These are phyloP conservation scores for Harmothoe impar DNA, from an alignment of 2,888 invertebrate species.

Conservation along the genomic window DNA sequence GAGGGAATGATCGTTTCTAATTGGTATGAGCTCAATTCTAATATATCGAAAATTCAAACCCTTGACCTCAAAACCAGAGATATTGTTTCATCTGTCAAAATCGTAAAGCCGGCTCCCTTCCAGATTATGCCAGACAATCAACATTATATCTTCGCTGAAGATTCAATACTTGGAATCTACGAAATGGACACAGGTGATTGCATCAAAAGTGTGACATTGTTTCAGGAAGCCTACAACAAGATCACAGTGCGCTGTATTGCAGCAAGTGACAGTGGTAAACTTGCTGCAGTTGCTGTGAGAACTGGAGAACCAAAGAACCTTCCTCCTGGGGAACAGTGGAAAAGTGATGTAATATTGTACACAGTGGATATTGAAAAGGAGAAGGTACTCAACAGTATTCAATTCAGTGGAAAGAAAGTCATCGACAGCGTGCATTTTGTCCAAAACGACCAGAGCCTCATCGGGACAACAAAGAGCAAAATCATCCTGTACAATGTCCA, in stretches of 20 bases:
- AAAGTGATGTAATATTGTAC: conserved; percentile 1
- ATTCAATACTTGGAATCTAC: conserved; percentile 39
- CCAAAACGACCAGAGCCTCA: conserved; percentile 64
- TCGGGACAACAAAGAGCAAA: conserved; percentile 57
- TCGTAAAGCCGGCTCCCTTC: conserved; percentile 63
- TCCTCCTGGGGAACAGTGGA: not conserved
- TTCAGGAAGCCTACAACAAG: conserved; percentile 49
- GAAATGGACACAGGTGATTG: conserved; percentile 67
- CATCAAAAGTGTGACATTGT: not conserved
- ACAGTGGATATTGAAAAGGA: conserved; percentile 47
- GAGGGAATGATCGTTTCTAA: conserved; percentile 61
- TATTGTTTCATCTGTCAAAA: conserved; percentile 49
- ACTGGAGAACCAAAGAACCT: conserved; percentile 60
- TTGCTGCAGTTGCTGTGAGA: conserved; percentile 60
- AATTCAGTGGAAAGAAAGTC: conserved; percentile 44
- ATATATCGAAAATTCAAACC: conserved; percentile 56
- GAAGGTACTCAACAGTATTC: not conserved
- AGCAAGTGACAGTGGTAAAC: conserved; percentile 57
- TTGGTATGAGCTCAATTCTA: conserved; percentile 44
- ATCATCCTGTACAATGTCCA: conserved; percentile 47
- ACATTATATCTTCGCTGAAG: conserved; percentile 61
- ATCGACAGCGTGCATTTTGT: conserved; percentile 65
- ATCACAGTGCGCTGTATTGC: conserved; percentile 61
- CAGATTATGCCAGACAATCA: conserved; percentile 61
- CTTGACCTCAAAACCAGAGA: conserved; percentile 66